A percentile compares a stretch with the other conserved stretches of the same genome.
phyloP scores from a whole-genome alignment of 2,888 invertebrate genomes.

The Spodoptera littoralis region DNA sequence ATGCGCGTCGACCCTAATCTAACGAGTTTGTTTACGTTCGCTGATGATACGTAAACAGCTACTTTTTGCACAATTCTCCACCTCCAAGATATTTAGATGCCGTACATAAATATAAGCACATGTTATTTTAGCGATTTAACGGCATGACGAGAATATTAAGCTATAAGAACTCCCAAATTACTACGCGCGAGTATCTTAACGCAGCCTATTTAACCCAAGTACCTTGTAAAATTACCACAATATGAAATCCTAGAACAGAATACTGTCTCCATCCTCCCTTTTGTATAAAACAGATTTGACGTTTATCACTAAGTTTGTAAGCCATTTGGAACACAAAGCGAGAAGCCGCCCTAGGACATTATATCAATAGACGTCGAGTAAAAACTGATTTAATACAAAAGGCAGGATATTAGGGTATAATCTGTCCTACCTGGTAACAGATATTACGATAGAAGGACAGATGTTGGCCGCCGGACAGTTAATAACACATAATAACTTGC shows the following conservation, averaged over 20 bases:
- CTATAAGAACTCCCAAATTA: too few relatives aligned
- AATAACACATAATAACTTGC: neutral
- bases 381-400: slow-evolving; percentile 13
- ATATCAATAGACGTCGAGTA: slow-evolving; percentile 6
- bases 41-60: slow-evolving; percentile 29
- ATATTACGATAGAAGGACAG: neutral
- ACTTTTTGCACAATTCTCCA: slow-evolving; percentile 19
- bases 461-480: neutral
- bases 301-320: slow-evolving; percentile 10
- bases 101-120: too few relatives aligned
- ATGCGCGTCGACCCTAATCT: slow-evolving; percentile 15
- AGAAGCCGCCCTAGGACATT: neutral
- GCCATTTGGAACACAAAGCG: slow-evolving; percentile 16
- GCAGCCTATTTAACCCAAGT: too few relatives aligned
- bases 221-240: too few relatives aligned
- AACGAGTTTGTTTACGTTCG: slow-evolving; percentile 33
- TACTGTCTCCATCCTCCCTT: neutral
- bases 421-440: slow-evolving; percentile 3
- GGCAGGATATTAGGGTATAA: neutral
- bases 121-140: too few relatives aligned
- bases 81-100: too few relatives aligned
- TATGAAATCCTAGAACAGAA: too few relatives aligned
- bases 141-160: too few relatives aligned
- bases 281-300: slow-evolving; percentile 3
- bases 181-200: too few relatives aligned